Percentiles rank a stretch among this genome's conserved stretches.
phyloP scores from a whole-genome alignment of 2,888 invertebrate species.

The Physocephala rufipes region DNA sequence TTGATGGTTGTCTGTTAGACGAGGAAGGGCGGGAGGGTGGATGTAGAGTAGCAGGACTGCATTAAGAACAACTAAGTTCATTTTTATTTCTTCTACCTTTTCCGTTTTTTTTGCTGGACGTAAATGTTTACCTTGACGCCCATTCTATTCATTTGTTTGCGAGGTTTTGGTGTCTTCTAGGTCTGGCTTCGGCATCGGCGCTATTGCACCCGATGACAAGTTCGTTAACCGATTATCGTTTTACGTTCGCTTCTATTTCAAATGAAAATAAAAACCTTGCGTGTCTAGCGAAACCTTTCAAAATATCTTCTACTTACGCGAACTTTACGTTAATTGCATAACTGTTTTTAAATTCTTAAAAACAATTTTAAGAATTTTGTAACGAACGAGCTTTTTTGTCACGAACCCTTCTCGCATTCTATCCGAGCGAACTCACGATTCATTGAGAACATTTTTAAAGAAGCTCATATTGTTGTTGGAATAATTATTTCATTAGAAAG shows the following conservation, averaged over 20 bases:
- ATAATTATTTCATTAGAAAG: too few relatives aligned
- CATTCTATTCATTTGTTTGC: not conserved
- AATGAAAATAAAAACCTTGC: constrained; percentile 27
- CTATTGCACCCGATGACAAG: not conserved
- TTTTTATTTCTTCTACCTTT: too few relatives aligned
- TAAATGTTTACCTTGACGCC: not conserved
- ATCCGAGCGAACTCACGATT: too few relatives aligned
- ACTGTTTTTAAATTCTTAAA: not conserved
- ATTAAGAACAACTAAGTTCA: too few relatives aligned
- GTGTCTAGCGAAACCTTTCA: constrained; percentile 31
- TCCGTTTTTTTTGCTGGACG: not conserved
- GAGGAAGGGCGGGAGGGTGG: too few relatives aligned
- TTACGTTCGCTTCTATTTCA: not conserved
- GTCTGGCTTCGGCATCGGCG: not conserved
- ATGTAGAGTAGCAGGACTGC: too few relatives aligned
- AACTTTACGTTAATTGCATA: constrained; percentile 27
- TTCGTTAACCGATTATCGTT: constrained; percentile 31
- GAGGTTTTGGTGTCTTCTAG: constrained; percentile 14
- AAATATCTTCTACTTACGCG: constrained; percentile 5
- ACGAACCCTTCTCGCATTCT: too few relatives aligned
- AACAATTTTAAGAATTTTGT: not conserved
- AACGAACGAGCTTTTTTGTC: too few relatives aligned
- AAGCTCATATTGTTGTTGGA: too few relatives aligned
- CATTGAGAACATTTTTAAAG: too few relatives aligned
- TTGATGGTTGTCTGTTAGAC: too few relatives aligned